Evolutionary conservation across 2,888 invertebrate genomes (phyloP).

Genomic region (Philaethria dido): DNA sequence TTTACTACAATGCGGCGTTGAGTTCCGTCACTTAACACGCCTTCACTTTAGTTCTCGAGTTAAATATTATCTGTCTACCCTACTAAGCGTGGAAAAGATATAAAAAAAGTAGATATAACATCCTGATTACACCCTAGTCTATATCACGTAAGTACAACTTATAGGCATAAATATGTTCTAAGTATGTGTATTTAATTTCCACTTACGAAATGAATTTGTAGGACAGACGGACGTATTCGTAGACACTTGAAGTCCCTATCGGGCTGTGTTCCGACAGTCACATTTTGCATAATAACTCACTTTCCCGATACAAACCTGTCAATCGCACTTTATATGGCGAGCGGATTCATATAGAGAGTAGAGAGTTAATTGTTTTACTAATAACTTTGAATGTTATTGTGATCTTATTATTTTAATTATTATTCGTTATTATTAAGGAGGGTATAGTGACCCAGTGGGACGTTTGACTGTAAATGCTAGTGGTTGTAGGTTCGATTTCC

Average conservation of each 20-base stretch:
- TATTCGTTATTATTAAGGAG: too few species aligned
- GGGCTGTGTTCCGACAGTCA: constrained; percentile 19
- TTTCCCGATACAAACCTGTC: constrained; percentile 29
- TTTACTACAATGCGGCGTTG: too few species aligned
- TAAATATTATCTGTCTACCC: not conserved
- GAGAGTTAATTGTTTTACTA: constrained; percentile 21
- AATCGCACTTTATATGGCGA: constrained; percentile 24
- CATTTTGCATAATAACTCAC: constrained; percentile 29
- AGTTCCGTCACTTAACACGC: too few species aligned
- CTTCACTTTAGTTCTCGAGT: too few species aligned
- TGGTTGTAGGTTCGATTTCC: too few species aligned
- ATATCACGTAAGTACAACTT: not conserved
- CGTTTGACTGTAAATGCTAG: too few species aligned
- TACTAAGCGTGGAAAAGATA: not conserved
- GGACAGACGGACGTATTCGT: constrained; percentile 24
- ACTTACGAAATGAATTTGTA: constrained; percentile 8
- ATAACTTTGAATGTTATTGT: constrained; percentile 7
- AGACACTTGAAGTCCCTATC: constrained; percentile 26
- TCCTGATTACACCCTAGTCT: not conserved
- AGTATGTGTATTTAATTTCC: constrained; percentile 7
- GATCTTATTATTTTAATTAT: too few species aligned
- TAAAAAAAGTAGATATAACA: not conserved
- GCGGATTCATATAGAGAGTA: constrained; percentile 23
- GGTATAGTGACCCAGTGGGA: too few species aligned
- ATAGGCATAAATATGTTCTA: not conserved